phyloP scores from a whole-genome alignment of 2,113 vertebrate species.

The Petroica traversi region DNA sequence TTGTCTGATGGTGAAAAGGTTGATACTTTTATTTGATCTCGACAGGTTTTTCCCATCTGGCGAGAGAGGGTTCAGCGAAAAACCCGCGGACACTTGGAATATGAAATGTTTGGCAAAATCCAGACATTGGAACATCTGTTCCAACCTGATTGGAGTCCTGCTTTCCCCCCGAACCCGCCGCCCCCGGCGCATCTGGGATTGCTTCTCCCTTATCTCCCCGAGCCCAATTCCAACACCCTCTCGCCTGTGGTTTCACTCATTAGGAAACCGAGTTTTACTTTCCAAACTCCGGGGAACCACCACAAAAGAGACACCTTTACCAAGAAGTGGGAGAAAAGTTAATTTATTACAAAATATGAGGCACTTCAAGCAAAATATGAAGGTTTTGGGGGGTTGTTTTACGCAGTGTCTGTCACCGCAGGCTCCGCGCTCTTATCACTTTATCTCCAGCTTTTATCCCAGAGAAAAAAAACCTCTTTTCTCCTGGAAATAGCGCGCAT shows the following conservation, averaged over 20 bases:
- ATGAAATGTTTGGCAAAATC: neutral
- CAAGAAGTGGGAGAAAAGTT: neutral
- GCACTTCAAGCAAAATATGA: neutral
- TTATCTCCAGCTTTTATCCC: neutral
- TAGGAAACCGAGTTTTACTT: conserved; percentile 52
- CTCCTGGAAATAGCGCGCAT: neutral
- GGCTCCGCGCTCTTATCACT: neutral
- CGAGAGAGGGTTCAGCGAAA: neutral
- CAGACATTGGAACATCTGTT: conserved; percentile 20
- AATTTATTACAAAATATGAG: neutral
- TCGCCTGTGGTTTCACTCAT: conserved; percentile 43
- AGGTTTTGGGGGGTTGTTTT: neutral
- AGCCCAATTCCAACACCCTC: conserved; percentile 34
- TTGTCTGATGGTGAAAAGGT: neutral
- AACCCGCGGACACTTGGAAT: neutral
- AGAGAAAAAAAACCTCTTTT: neutral
- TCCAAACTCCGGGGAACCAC: conserved; percentile 15
- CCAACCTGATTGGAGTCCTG: neutral
- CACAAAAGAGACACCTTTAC: neutral
- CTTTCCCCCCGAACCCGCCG: neutral
- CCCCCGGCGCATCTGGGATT: conserved; percentile 1
- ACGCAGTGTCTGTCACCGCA: neutral
- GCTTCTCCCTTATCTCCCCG: conserved; percentile 37
- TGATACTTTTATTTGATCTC: neutral
- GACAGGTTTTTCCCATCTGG: conserved; percentile 14